Conservation (phyloP, 2,113 vertebrate species). For the Osmerus mordax region DNA sequence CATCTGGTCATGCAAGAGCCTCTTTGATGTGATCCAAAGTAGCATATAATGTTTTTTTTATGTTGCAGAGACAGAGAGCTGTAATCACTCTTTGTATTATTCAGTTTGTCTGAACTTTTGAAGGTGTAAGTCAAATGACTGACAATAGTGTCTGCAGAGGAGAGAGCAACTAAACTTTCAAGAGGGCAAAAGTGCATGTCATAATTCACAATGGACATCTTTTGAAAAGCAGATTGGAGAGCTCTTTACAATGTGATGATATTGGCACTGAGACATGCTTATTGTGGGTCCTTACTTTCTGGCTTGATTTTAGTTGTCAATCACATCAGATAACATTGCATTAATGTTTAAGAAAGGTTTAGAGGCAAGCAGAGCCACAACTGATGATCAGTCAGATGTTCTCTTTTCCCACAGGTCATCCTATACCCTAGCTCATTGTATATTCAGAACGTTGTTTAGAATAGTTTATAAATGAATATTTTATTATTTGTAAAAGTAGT, state of each 20-base stretch:
- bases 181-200: neutral
- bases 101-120: constrained; percentile 4
- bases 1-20: neutral
- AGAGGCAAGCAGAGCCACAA: no score
- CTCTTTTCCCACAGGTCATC: no score
- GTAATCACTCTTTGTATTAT: constrained; percentile 2
- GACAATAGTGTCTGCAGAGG: neutral
- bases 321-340: no score
- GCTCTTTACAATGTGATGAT: neutral
- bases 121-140: neutral
- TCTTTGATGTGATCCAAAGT: neutral
- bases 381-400: no score
- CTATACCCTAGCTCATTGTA: no score
- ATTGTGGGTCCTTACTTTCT: no score
- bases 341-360: no score
- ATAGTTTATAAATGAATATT: no score
- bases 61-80: constrained; percentile 11
- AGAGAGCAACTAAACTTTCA: neutral
- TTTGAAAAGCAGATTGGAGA: neutral
- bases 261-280: no score
- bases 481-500: no score
- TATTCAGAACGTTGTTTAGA: no score
- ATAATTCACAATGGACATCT: neutral
- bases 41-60: constrained; percentile 7
- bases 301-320: no score